Evolutionary conservation across 2,113 vertebrate genomes (phyloP).

Genomic region (Heterocephalus glaber): DNA sequence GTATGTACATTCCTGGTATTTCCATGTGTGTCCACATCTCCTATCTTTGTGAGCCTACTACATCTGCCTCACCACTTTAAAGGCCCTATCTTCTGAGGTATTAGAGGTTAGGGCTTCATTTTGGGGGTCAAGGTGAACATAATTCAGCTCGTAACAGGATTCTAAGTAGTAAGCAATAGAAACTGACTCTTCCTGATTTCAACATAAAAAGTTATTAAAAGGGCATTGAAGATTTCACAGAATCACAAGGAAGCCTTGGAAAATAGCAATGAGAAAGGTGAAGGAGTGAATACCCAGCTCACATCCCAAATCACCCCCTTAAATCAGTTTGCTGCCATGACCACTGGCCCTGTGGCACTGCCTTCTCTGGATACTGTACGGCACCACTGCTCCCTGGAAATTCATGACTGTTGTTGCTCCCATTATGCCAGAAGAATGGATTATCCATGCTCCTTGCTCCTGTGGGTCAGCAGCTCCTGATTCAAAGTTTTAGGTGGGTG

Average conservation of each 20-base stretch:
- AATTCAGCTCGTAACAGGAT: not conserved
- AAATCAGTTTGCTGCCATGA: not conserved
- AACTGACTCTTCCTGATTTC: constrained; percentile 3
- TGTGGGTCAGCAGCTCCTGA: not conserved
- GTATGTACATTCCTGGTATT: accelerated
- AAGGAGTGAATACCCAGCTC: not conserved
- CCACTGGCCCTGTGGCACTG: not conserved
- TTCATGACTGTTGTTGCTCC: not conserved
- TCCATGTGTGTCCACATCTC: constrained; percentile 12
- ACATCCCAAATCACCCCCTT: not conserved
- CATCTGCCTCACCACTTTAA: not conserved
- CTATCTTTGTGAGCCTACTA: not conserved
- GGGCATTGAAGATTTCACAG: not conserved
- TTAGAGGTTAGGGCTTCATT: not conserved
- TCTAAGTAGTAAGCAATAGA: constrained; percentile 47
- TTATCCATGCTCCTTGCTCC: not conserved
- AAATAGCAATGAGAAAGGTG: not conserved
- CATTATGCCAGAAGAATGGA: not conserved
- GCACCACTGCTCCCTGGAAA: not conserved
- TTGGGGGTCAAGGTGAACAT: not conserved
- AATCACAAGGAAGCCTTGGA: not conserved
- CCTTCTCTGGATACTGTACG: not conserved
- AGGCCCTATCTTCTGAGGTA: not conserved
- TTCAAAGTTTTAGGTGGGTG: not conserved
- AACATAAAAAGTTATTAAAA: not conserved